Base-by-base conservation (phyloP, 2,888 invertebrate species). In the Microctonus brassicae region DNA sequence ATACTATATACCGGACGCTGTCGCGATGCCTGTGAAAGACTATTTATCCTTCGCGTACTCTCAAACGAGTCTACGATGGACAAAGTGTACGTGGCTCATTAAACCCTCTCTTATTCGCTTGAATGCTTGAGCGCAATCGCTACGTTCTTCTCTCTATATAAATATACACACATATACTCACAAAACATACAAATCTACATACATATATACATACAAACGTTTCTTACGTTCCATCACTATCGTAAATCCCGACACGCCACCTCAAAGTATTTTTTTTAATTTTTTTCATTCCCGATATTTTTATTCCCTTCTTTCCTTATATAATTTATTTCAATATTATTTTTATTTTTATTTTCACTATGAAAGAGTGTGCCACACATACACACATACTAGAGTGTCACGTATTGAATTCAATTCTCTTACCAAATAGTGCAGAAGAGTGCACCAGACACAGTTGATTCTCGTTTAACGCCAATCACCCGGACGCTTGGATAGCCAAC, bases 401-500 rank as follows among this genome's bases (percentile, higher is more conserved):
- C n/a, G 11, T 47, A 24, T 47, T 47, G 52, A 58, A 60, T 66
- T 60, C 70, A 73, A 76, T 73, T 76, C 33, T 77, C 83, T 81
- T 80, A 85, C 85, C 85, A 85, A 79, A 85, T 78, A 74, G 85
- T 85, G 80, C 85, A 85, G 82, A 84, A 85, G 76, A 85, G 81
- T 42, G 78, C 74, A 53, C 74, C 72, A 69, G 80, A 81, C 76
- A 82, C 78, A 53, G 82, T 77, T 70, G 81, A 80, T 79, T 81
- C 84, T 75, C 83, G 84, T 79, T 85, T 85, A 80, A 85, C 85
- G 82, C 82, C 85, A 81, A 85, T 85, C 82, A 85, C 85, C 77
- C 85, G 82, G 76, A 85, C 81, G 78, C 84, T 83, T 58, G 85
- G 85, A 78, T 85, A 85, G 73, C 82, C 80, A 76, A 80, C 76